Evolutionary conservation across 2,797 vertebrate genomes (phyloP).

Genomic region (Cyclura pinguis): DNA sequence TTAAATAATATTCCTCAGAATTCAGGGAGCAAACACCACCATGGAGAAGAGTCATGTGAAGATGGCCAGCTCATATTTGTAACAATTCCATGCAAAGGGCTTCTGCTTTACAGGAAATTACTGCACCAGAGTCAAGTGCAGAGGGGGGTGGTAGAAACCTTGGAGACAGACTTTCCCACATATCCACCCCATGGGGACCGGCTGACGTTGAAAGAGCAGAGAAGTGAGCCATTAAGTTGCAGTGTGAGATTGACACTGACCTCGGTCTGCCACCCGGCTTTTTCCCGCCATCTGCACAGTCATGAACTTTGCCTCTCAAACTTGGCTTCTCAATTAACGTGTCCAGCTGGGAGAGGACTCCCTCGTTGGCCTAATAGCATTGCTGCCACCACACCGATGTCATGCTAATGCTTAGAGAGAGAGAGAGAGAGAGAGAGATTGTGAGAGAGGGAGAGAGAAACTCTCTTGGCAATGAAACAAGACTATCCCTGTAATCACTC

Average conservation of each 20-base stretch:
- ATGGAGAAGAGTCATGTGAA: too few relatives aligned
- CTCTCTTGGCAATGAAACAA: not conserved
- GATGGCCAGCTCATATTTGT: not conserved
- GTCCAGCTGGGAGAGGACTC: constrained; percentile 97
- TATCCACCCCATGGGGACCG: constrained; percentile 82
- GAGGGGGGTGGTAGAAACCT: constrained; percentile 41
- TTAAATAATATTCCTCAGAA: not conserved
- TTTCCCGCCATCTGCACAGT: constrained; percentile 96
- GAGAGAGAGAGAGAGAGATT: constrained; percentile 66
- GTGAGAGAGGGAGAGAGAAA: not conserved
- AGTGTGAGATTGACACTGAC: constrained; percentile 92
- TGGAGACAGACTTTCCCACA: constrained; percentile 74
- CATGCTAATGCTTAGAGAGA: constrained; percentile 91
- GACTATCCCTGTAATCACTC: not conserved
- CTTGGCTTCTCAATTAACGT: constrained; percentile 97
- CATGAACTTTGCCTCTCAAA: constrained; percentile 95
- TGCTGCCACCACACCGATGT: constrained; percentile 85
- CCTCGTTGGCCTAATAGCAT: constrained; percentile 93
- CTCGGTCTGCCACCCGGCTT: constrained; percentile 86
- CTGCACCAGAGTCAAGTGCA: constrained; percentile 87
- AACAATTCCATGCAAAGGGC: not conserved
- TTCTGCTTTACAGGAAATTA: constrained; percentile 75
- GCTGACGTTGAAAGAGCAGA: constrained; percentile 79
- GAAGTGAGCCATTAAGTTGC: constrained; percentile 87
- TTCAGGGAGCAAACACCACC: too few relatives aligned